phyloP scores from a whole-genome alignment of 2,113 vertebrate genomes.

The Cranoglanis bouderius region DNA sequence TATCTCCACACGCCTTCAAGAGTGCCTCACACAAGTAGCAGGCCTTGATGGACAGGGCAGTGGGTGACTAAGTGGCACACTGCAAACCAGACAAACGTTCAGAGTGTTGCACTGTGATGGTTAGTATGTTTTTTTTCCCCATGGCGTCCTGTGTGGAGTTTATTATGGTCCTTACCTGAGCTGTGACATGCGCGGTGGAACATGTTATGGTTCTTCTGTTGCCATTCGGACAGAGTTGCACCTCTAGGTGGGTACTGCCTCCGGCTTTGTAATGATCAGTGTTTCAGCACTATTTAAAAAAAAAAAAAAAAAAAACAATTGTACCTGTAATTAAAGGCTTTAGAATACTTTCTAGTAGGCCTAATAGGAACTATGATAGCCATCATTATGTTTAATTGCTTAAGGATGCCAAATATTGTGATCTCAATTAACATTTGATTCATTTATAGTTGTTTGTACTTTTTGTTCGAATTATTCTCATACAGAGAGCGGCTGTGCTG shows the following conservation, averaged over 20 bases:
- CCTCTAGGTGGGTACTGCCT: constrained; percentile 79
- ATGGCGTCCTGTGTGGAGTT: constrained; percentile 26
- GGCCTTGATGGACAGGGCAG: neutral
- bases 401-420: neutral
- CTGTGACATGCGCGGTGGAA: constrained; percentile 75
- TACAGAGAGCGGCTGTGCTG: neutral
- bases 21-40: neutral
- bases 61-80: neutral
- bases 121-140: neutral
- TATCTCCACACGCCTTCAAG: neutral
- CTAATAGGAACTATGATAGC: neutral
- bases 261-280: neutral
- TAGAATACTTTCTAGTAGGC: neutral
- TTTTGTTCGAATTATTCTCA: neutral
- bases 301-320: neutral
- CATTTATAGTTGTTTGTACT: neutral
- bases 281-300: neutral
- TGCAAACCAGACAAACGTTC: neutral
- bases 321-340: neutral
- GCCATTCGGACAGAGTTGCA: constrained; percentile 80
- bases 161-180: constrained; percentile 53
- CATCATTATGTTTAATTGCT: neutral
- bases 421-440: neutral
- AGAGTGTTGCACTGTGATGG: neutral
- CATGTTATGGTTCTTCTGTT: constrained; percentile 87